These are phyloP conservation scores for Spermophilus dauricus DNA, from an alignment of 2,113 vertebrate genomes.

Conservation along the genomic window DNA sequence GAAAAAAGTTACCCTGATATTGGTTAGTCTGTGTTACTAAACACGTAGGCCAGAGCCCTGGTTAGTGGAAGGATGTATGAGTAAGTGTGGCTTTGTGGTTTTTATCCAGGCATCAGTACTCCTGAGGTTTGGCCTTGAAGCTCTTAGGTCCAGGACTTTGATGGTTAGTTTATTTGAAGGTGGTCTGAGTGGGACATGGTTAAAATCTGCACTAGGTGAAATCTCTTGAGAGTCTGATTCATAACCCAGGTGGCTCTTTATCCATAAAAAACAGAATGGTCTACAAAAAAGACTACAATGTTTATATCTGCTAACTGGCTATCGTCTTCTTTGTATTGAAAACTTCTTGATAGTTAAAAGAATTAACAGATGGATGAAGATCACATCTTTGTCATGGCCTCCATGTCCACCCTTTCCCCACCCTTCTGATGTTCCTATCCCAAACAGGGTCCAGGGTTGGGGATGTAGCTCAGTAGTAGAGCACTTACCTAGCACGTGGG, in stretches of 20 bases:
- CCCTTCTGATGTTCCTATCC: background rate
- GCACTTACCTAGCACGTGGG: background rate
- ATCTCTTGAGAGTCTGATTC: conserved; percentile 25
- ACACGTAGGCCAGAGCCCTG: background rate
- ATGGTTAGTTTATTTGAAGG: background rate
- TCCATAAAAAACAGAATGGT: background rate
- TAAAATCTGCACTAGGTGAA: background rate
- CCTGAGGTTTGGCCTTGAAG: background rate
- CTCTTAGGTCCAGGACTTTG: background rate
- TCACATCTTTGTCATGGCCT: background rate
- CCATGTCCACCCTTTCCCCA: background rate
- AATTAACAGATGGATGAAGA: no score
- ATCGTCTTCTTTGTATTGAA: background rate
- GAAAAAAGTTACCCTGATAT: background rate
- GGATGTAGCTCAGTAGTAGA: background rate
- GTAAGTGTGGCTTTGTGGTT: background rate
- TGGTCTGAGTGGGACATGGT: background rate
- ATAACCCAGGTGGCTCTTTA: background rate
- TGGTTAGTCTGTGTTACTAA: background rate
- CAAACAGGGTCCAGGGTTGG: background rate
- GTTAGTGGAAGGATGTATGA: background rate
- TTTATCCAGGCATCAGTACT: background rate
- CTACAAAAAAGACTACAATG: background rate
- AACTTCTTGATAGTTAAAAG: background rate
- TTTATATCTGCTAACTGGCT: background rate